Evolutionary conservation across 2,113 vertebrate genomes (phyloP).

Genomic region (Isurus oxyrinchus): DNA sequence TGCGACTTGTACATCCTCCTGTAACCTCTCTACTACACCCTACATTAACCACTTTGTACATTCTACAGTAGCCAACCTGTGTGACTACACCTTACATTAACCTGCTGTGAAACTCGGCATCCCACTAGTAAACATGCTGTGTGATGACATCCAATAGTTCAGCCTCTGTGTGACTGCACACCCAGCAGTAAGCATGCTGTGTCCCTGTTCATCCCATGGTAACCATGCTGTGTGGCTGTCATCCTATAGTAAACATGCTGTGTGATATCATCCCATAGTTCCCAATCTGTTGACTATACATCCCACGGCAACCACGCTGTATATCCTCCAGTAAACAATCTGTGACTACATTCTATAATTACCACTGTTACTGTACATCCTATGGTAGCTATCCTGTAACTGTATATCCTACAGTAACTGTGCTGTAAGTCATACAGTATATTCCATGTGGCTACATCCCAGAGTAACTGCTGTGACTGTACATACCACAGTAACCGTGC

Average conservation of each 20-base stretch:
- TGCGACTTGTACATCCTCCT: not conserved
- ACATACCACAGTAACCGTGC: not conserved
- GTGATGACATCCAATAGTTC: too few species aligned
- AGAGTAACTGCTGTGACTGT: not conserved
- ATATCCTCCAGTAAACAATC: too few species aligned
- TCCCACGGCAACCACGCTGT: too few species aligned
- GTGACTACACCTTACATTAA: not conserved
- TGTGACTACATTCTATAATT: too few species aligned
- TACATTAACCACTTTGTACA: not conserved
- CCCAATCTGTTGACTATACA: not conserved
- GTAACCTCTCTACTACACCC: too few species aligned
- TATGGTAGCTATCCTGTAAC: too few species aligned
- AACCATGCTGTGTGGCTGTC: too few species aligned
- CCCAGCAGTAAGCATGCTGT: not conserved
- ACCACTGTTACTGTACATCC: too few species aligned
- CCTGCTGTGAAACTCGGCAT: not conserved
- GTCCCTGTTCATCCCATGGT: not conserved
- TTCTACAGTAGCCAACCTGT: not conserved
- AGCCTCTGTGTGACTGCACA: not conserved
- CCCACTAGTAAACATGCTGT: too few species aligned
- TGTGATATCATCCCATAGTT: not conserved
- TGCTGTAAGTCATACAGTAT: not conserved
- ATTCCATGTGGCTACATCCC: too few species aligned
- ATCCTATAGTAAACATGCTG: not conserved
- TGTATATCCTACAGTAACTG: not conserved